These are phyloP conservation scores for Myiozetetes cayanensis DNA, from an alignment of 2,113 vertebrate species.

Conservation along the genomic window DNA sequence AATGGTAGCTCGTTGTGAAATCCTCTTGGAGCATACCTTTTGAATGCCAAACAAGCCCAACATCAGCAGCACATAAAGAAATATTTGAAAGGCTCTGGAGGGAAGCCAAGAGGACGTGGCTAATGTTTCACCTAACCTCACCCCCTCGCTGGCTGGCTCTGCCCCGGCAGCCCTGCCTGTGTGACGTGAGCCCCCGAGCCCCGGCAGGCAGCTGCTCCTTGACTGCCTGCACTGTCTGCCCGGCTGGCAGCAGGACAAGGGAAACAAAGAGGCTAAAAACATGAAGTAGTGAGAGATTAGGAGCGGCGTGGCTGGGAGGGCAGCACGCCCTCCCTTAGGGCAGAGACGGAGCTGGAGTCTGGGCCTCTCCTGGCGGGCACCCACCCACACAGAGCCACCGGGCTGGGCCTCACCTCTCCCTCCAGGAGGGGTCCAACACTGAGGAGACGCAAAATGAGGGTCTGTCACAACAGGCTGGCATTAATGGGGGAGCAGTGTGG, in stretches of 20 bases:
- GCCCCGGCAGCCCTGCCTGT: background rate
- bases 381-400: background rate
- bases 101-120: slow-evolving; percentile 63
- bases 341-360: rapidly evolving
- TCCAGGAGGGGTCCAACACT: background rate
- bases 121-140: slow-evolving; percentile 79
- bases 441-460: background rate
- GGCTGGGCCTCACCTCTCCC: background rate
- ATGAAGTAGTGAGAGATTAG: background rate
- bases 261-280: background rate
- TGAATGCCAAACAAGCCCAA: slow-evolving; percentile 65
- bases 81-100: slow-evolving; percentile 75
- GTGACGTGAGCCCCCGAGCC: background rate
- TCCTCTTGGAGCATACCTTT: slow-evolving; percentile 52
- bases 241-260: slow-evolving; percentile 17
- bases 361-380: background rate
- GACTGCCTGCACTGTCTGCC: slow-evolving; percentile 53
- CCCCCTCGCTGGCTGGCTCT: background rate
- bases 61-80: slow-evolving; percentile 73
- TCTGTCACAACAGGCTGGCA: background rate
- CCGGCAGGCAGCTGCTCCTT: slow-evolving; percentile 33
- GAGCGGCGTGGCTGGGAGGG: rapidly evolving
- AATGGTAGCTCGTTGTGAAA: slow-evolving; percentile 74
- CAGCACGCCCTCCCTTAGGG: rapidly evolving
- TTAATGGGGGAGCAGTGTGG: rapidly evolving